Percentiles rank a stretch among this genome's conserved stretches.
These are phyloP conservation scores for Acleris sparsana DNA, from an alignment of 2,888 invertebrate genomes.

Conservation along the genomic window DNA sequence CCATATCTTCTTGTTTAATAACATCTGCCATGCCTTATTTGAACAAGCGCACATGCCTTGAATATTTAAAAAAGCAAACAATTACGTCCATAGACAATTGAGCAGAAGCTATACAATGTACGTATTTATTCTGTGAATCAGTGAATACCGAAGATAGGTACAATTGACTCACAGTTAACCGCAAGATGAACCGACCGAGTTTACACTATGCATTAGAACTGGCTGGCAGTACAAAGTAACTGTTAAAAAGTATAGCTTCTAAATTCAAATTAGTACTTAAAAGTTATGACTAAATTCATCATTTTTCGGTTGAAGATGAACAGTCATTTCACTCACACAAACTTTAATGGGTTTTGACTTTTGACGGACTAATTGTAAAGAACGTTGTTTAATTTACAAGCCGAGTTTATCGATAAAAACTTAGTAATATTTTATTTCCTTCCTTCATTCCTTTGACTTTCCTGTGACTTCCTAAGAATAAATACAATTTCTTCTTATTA, in stretches of 20 bases:
- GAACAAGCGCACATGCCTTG: slow-evolving; percentile 9
- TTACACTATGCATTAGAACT: slow-evolving; percentile 22
- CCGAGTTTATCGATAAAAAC: too few relatives aligned
- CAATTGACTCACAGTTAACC: slow-evolving; percentile 58
- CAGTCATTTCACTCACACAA: too few relatives aligned
- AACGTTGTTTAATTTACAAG: too few relatives aligned
- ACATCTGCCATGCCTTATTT: slow-evolving; percentile 3
- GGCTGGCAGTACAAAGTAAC: slow-evolving; percentile 2
- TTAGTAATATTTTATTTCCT: too few relatives aligned
- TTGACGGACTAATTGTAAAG: too few relatives aligned
- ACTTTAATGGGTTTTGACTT: too few relatives aligned
- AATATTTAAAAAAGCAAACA: slow-evolving; percentile 25
- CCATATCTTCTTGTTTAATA: background rate
- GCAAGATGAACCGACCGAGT: slow-evolving; percentile 48
- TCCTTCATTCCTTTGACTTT: too few relatives aligned
- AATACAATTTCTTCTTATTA: too few relatives aligned
- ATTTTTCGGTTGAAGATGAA: too few relatives aligned
- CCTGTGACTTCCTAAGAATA: too few relatives aligned
- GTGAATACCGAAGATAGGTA: slow-evolving; percentile 8
- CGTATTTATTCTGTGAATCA: slow-evolving; percentile 32
- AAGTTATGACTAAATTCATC: too few relatives aligned
- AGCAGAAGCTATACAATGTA: slow-evolving; percentile 22
- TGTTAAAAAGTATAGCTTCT: slow-evolving; percentile 6
- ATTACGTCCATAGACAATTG: slow-evolving; percentile 1
- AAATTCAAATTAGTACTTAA: background rate